Evolutionary conservation across 2,113 vertebrate genomes (phyloP).

Genomic region (Crypturellus undulatus): DNA sequence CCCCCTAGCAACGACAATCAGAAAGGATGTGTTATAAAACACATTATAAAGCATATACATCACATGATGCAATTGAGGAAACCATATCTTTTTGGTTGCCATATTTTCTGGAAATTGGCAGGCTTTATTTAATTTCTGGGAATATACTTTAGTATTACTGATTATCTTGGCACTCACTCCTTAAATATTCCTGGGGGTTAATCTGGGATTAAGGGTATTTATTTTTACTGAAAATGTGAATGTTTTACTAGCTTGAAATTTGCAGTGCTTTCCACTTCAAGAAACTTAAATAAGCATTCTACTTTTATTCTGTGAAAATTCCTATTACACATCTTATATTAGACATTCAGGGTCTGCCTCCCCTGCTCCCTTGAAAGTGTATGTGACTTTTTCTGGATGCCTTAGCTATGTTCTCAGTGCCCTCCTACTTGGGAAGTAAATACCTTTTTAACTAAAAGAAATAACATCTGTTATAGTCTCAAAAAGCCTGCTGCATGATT

Average conservation of each 20-base stretch:
- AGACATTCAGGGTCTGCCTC: not conserved
- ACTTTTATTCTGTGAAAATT: not conserved
- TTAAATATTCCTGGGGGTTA: not conserved
- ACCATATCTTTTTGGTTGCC: not conserved
- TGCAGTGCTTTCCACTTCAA: not conserved
- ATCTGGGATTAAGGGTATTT: not conserved
- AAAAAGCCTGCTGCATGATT: constrained; percentile 20
- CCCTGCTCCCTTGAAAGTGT: not conserved
- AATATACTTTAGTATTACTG: not conserved
- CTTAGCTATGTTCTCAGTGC: not conserved
- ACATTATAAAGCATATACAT: not conserved
- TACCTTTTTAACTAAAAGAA: not conserved
- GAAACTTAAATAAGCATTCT: not conserved
- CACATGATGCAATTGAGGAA: not conserved
- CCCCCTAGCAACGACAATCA: not conserved
- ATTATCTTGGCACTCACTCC: not conserved
- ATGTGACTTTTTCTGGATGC: not conserved
- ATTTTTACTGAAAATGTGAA: not conserved
- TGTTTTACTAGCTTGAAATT: not conserved
- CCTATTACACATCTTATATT: not conserved
- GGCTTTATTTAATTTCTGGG: not conserved
- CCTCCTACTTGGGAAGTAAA: not conserved
- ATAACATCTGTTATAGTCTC: not conserved
- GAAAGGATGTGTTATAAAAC: not conserved
- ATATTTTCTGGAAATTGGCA: not conserved